Evolutionary conservation across 2,888 invertebrate species (phyloP).

Genomic region (Microdon myrmicae): DNA sequence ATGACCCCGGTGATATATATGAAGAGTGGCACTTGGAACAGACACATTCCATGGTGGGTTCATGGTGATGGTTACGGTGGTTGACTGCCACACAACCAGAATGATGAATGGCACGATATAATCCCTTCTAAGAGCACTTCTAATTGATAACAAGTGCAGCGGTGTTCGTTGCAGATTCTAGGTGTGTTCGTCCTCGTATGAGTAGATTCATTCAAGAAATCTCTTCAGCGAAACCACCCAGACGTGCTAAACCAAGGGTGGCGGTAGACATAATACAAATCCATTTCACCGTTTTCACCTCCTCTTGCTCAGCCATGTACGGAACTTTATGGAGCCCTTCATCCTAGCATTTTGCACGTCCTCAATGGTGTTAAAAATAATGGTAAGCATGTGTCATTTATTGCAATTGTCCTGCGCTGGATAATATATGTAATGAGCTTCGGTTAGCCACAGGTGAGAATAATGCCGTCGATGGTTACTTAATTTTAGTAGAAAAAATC

Average conservation of each 20-base stretch:
- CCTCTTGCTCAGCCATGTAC: conserved; percentile 38
- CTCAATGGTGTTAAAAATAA: conserved; percentile 29
- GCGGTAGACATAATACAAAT: conserved; percentile 9
- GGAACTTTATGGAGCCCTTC: conserved; percentile 41
- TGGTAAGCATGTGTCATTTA: conserved; percentile 24
- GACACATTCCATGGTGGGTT: conserved; percentile 41
- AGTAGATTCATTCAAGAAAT: conserved; percentile 29
- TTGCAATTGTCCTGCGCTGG: conserved; percentile 19
- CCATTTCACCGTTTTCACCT: conserved; percentile 19
- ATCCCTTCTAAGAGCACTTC: conserved; percentile 49
- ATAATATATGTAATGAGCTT: conserved; percentile 26
- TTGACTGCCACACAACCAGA: conserved; percentile 38
- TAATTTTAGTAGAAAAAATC: too few relatives aligned
- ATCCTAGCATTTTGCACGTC: conserved; percentile 31
- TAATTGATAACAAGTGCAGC: conserved; percentile 49
- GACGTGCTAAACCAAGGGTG: conserved; percentile 21
- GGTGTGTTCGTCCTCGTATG: conserved; percentile 10
- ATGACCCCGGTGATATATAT: conserved; percentile 49
- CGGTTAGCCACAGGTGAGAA: too few relatives aligned
- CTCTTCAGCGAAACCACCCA: conserved; percentile 37
- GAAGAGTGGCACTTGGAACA: conserved; percentile 50
- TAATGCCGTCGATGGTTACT: too few relatives aligned
- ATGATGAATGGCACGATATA: conserved; percentile 51
- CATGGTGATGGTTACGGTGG: conserved; percentile 19
- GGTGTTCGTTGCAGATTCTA: conserved; percentile 13